phyloP scores from a whole-genome alignment of 2,888 invertebrate species.

The Tiliacea aurago region DNA sequence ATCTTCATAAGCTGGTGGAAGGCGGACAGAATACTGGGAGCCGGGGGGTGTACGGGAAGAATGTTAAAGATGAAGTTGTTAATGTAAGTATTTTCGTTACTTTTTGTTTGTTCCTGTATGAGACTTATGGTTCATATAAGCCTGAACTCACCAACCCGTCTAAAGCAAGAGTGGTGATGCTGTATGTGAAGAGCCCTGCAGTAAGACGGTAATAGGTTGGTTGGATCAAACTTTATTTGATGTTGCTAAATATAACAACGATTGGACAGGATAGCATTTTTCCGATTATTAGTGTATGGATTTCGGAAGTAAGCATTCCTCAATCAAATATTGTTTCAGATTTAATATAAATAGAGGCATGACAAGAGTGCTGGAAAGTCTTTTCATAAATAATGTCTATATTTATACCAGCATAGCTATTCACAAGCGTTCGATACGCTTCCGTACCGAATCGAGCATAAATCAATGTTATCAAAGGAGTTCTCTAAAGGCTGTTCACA shows the following conservation, averaged over 20 bases:
- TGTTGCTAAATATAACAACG: neutral
- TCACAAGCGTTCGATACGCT: too few relatives aligned
- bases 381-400: neutral
- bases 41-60: slow-evolving; percentile 75
- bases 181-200: too few relatives aligned
- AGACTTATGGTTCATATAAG: too few relatives aligned
- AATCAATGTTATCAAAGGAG: too few relatives aligned
- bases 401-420: too few relatives aligned
- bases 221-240: neutral
- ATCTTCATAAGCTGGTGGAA: slow-evolving; percentile 88
- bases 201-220: too few relatives aligned
- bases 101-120: neutral
- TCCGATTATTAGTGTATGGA: neutral
- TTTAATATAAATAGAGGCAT: neutral
- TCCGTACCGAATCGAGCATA: too few relatives aligned
- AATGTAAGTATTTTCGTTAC: slow-evolving; percentile 81
- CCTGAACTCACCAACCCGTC: too few relatives aligned
- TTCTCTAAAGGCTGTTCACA: too few relatives aligned
- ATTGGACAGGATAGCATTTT: neutral
- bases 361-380: neutral
- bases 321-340: neutral
- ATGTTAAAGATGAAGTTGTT: slow-evolving; percentile 78
- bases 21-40: slow-evolving; percentile 80
- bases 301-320: neutral
- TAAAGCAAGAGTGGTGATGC: too few relatives aligned